Percentiles rank a stretch among this genome's conserved stretches.
These are phyloP conservation scores for Paelopatides confundens DNA, from an alignment of 53 echinoderm and acorn worm genomes.

Conservation along the genomic window DNA sequence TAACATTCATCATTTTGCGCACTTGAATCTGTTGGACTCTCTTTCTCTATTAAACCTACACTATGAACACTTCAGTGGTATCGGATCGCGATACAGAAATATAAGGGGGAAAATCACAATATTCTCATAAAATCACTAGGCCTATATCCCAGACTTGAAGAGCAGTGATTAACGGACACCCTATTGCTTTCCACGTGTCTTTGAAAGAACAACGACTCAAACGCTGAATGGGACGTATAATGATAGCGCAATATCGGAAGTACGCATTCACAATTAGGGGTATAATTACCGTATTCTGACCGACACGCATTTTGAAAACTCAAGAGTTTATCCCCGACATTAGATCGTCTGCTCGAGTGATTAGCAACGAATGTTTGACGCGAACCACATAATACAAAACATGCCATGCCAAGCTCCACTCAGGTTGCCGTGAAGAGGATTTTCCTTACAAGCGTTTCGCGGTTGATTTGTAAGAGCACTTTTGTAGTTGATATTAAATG, in stretches of 20 bases:
- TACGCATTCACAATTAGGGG: slow-evolving; percentile 35
- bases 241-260: slow-evolving; percentile 16
- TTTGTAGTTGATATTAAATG: slow-evolving; percentile 5
- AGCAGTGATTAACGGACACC: slow-evolving; percentile 8
- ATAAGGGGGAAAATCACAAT: not conserved
- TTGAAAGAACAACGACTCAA: not conserved
- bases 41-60: slow-evolving; percentile 46
- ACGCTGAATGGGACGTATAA: not conserved
- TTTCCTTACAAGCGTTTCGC: slow-evolving; percentile 40
- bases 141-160: slow-evolving; percentile 14
- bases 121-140: not conserved
- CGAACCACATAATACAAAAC: slow-evolving; percentile 18
- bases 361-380: slow-evolving; percentile 47
- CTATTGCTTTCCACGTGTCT: slow-evolving; percentile 7
- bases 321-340: slow-evolving; percentile 33
- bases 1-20: not conserved
- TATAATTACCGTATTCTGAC: not conserved
- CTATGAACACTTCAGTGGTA: slow-evolving; percentile 33
- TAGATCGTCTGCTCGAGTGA: slow-evolving; percentile 49
- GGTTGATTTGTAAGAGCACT: slow-evolving; percentile 41
- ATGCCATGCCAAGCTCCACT: not conserved
- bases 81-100: slow-evolving; percentile 6
- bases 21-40: slow-evolving; percentile 10
- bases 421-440: slow-evolving; percentile 24
- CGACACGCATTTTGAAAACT: slow-evolving; percentile 52